These are phyloP conservation scores for Channallabes apus DNA, from an alignment of 2,797 vertebrate genomes.

Conservation along the genomic window DNA sequence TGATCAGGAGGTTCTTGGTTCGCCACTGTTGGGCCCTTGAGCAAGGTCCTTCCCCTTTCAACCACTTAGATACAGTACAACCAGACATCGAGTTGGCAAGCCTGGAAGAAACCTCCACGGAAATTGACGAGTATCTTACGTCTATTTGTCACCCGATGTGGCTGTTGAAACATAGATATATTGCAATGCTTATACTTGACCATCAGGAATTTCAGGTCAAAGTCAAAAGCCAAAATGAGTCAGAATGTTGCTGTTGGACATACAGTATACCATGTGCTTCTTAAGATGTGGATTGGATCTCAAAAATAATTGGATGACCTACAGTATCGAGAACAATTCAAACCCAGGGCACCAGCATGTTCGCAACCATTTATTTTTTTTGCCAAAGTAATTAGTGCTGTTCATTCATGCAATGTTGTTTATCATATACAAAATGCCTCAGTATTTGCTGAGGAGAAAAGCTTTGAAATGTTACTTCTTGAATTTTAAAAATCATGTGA, in stretches of 20 bases:
- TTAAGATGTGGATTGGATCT: not conserved
- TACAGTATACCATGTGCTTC: not conserved
- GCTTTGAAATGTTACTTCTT: not conserved
- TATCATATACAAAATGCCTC: too few relatives aligned
- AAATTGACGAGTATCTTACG: too few relatives aligned
- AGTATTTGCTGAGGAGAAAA: not conserved
- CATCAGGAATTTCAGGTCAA: not conserved
- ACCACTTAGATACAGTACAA: too few relatives aligned
- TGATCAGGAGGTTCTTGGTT: too few relatives aligned
- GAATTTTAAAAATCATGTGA: slow-evolving; percentile 37
- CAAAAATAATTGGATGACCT: not conserved
- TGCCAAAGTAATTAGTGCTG: too few relatives aligned
- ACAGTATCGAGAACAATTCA: not conserved
- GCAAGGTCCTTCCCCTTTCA: too few relatives aligned
- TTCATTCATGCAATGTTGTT: not conserved
- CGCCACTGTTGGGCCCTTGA: too few relatives aligned
- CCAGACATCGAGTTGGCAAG: too few relatives aligned
- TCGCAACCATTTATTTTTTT: not conserved
- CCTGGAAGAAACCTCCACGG: too few relatives aligned
- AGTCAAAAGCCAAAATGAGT: not conserved
- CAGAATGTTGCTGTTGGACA: not conserved
- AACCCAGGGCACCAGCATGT: not conserved
- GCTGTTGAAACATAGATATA: too few relatives aligned
- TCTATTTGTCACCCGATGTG: too few relatives aligned
- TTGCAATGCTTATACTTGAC: not conserved